Evolutionary conservation across 2,888 invertebrate species (phyloP).

Genomic region (Julus scanicus): DNA sequence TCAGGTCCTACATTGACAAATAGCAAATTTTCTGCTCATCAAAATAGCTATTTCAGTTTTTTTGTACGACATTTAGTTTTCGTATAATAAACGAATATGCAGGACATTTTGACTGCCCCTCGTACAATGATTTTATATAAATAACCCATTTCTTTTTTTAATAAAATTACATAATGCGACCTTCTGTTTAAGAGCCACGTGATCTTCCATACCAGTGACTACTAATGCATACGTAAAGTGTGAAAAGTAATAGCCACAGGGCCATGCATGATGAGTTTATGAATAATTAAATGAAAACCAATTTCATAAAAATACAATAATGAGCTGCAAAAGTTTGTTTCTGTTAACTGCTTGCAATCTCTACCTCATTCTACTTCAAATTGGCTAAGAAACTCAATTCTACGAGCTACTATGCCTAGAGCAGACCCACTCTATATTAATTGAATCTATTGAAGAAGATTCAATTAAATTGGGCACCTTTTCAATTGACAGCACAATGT

Average conservation of each 20-base stretch:
- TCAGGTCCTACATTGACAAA: no score
- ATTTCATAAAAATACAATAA: not conserved
- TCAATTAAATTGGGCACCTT: conserved; percentile 34
- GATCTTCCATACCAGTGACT: no score
- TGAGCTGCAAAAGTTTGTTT: not conserved
- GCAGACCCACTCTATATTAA: conserved; percentile 32
- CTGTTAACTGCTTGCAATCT: not conserved
- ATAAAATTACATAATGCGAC: no score
- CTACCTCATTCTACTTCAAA: not conserved
- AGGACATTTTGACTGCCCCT: no score
- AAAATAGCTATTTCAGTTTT: no score
- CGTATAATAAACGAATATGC: no score
- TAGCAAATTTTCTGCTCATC: no score
- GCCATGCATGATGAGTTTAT: not conserved
- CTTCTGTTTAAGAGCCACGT: no score
- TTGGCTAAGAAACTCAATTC: not conserved
- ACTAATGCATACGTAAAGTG: no score
- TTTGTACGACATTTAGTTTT: no score
- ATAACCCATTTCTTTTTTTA: no score
- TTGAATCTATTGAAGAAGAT: conserved; percentile 12
- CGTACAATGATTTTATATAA: no score
- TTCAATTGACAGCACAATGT: conserved; percentile 39
- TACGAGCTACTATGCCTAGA: conserved; percentile 2
- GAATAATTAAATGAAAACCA: not conserved
- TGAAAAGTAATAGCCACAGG: not conserved